phyloP scores from a whole-genome alignment of 2,113 vertebrate species.

The Hiodon alosoides region DNA sequence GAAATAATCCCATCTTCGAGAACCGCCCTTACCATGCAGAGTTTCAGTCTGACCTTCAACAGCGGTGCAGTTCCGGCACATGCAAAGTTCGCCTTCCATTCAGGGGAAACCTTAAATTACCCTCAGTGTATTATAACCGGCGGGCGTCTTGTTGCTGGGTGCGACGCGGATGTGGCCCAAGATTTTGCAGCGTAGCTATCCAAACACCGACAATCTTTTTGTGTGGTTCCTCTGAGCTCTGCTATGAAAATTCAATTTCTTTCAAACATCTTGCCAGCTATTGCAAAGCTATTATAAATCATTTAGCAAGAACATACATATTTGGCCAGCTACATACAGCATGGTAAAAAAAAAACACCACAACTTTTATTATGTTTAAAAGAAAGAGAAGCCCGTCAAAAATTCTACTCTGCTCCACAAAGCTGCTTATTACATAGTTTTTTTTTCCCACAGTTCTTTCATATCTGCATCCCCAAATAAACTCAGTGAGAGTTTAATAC shows the following conservation, averaged over 20 bases:
- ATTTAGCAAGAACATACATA: neutral
- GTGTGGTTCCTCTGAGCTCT: too few relatives aligned
- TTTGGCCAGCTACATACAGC: neutral
- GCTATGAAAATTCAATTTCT: too few relatives aligned
- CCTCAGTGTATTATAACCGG: too few relatives aligned
- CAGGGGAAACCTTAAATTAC: too few relatives aligned
- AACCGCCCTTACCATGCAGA: neutral
- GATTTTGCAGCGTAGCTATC: too few relatives aligned
- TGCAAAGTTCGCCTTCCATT: neutral
- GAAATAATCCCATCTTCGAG: neutral
- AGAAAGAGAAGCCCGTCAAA: neutral
- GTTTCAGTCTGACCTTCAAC: neutral
- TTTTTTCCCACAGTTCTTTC: too few relatives aligned
- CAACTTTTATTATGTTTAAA: neutral
- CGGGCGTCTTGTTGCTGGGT: neutral
- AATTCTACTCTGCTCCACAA: constrained; percentile 1
- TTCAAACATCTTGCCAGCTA: neutral
- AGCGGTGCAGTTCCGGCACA: neutral
- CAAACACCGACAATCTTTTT: too few relatives aligned
- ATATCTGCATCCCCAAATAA: too few relatives aligned
- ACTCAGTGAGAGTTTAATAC: too few relatives aligned
- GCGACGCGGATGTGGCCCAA: too few relatives aligned
- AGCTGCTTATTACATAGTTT: neutral
- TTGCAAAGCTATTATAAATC: neutral
- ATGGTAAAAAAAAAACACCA: neutral